phyloP scores from a whole-genome alignment of 2,888 invertebrate species.

The Callinectes sapidus region DNA sequence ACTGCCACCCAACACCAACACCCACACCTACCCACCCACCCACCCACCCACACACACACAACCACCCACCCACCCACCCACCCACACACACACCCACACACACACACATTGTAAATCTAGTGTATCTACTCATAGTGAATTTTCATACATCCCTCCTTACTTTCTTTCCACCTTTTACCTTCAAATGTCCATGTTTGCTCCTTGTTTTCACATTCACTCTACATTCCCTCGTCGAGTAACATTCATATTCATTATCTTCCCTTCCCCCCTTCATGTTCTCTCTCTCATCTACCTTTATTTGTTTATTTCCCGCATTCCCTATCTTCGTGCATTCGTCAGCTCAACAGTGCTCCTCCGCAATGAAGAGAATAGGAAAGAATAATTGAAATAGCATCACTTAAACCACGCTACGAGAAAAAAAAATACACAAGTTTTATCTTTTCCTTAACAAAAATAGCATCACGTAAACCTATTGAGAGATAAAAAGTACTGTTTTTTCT shows the following conservation, averaged over 20 bases:
- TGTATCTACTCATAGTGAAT: not conserved
- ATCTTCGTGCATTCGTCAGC: not conserved
- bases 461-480: not conserved
- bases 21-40: constrained; percentile 25
- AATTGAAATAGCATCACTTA: not conserved
- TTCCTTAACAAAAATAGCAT: not conserved
- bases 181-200: not conserved
- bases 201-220: not conserved
- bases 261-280: not conserved
- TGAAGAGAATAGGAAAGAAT: not conserved
- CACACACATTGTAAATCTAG: not conserved
- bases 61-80: not conserved
- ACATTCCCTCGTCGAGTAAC: not conserved
- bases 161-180: not conserved
- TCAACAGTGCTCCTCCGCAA: not conserved
- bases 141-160: not conserved
- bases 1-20: not conserved
- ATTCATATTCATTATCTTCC: constrained; percentile 6
- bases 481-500: not conserved
- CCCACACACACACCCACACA: constrained; percentile 45
- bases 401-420: not conserved
- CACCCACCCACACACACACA: constrained; percentile 45
- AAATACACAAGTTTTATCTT: not conserved
- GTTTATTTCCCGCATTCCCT: not conserved
- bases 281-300: not conserved